Base-by-base conservation (phyloP, 2,888 invertebrate genomes). In the Allophyes oxyacanthae region DNA sequence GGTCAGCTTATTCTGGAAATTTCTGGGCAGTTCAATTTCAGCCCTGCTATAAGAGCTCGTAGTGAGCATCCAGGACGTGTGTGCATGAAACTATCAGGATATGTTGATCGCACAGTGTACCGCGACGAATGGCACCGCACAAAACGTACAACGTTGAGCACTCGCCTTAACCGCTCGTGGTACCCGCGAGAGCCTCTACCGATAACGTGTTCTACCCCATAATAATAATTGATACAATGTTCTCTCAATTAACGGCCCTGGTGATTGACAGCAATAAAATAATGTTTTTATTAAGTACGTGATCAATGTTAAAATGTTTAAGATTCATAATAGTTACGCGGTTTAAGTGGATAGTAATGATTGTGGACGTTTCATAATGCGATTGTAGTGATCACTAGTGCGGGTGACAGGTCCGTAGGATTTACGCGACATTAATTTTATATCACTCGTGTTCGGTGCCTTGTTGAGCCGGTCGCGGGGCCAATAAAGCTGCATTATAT, bases 271-370 rank as follows among this genome's bases (percentile, higher is more conserved):
- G 34, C 15, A 14, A 25, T 34, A 55, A 48, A 28, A 37, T 13
- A 58, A 42, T 38, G 14, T 28, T n/a, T 36, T n/a, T 15, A 25
- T 5, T 25, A 44, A 14, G 13, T 33, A 26, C 1, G 30, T 49
- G 54, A 63, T 44, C 53, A 51, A 52, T 37, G 46, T 38, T 41
- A 45, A 26, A 40, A 33, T 50, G 25, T 41, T 43, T 51, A 37
- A 36, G 11, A 56, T 60, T 55, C 41, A 38, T 54, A 53, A 59
- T 67, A 37, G 43, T 38, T 34, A 59, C 15, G 58, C 58, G 68
- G 72, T 72, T 72, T 49, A 45, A 48, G 60, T 71, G 64, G 56
- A 51, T 53, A 57, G 67, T 62, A n/a, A n/a, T 72, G 49, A 50
- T 42, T 48, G 51, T 70, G 63, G 63, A 72, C 56, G 57, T 64